Percentiles rank a stretch among this genome's conserved stretches.
phyloP scores from a whole-genome alignment of 2,113 vertebrate genomes.

The Gobius niger region DNA sequence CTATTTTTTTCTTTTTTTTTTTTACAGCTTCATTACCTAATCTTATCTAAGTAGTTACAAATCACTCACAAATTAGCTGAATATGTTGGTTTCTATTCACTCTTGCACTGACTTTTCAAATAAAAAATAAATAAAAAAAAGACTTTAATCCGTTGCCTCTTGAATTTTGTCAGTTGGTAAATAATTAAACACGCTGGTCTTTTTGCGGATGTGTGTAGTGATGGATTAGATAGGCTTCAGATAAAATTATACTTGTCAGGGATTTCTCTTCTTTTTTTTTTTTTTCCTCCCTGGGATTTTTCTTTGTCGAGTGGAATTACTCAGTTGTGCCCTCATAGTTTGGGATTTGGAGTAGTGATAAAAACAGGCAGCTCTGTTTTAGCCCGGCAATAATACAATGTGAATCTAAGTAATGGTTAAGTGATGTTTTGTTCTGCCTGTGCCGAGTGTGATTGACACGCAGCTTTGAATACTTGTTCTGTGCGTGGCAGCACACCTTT shows the following conservation, averaged over 20 bases:
- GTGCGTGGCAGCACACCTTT: constrained; percentile 17
- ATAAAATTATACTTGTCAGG: constrained; percentile 55
- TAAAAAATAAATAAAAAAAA: constrained; percentile 13
- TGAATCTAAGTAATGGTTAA: not conserved
- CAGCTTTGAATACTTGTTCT: constrained; percentile 16
- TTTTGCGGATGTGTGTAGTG: constrained; percentile 48
- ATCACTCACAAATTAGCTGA: not conserved
- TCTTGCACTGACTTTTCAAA: not conserved
- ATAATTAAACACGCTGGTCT: constrained; percentile 54
- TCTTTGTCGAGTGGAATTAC: constrained; percentile 39
- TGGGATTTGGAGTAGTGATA: constrained; percentile 36
- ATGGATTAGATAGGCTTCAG: constrained; percentile 55
- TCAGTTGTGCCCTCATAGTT: constrained; percentile 39
- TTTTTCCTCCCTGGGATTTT: constrained; percentile 24
- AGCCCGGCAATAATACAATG: constrained; percentile 4
- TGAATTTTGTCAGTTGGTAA: constrained; percentile 43
- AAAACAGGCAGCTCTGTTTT: constrained; percentile 34
- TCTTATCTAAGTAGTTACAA: constrained; percentile 2
- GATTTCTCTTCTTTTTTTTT: constrained; percentile 27
- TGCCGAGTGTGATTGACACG: constrained; percentile 21
- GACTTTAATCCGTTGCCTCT: constrained; percentile 24
- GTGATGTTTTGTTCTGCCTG: constrained; percentile 4
- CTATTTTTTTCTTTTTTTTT: not conserved
- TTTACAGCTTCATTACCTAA: not conserved
- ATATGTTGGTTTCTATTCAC: not conserved